Evolutionary conservation across 1,140 invertebrate species (phyloP), one percentile per base, ranked within the genome.

Genomic region (Hylaeus anthracinus): DNA sequence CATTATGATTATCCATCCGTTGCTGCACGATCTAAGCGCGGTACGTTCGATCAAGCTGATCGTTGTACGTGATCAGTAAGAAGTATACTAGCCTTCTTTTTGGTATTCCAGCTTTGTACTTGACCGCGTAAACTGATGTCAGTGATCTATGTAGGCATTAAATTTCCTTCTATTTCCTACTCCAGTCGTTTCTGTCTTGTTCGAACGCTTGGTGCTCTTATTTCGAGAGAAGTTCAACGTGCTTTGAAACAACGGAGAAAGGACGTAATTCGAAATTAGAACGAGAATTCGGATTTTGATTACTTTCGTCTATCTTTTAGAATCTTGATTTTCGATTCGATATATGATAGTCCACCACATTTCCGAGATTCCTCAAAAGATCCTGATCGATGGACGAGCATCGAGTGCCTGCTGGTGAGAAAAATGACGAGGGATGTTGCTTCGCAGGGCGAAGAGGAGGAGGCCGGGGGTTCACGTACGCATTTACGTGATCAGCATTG

Each of bases 401-500:
- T 75, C 65, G 70, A 81, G 58, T 64, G 48, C 67, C 74, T 72
- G 81, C 72, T 71, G 84, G 81, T 69, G 67, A 78, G 79, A 88
- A 88, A 88, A 89, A 86, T 88, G 83, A 81, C 67, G 71, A 83
- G 67, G 79, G 85, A 78, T 72, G 75, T 72, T 76, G 70, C 37
- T 45, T n/a, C 41, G 64, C 43, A 71, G 61, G 55, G 55, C 8
- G 10, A 45, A 48, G 64, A 61, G 45, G 48, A 58, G 15, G 58
- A 53, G 41, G 60, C n/a, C 66, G 72, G 81, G 76, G 79, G 77
- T 88, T 88, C 87, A 85, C 85, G 86, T 86, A 87, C 87, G 82
- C 64, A 69, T 53, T 86, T 90, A 91, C 90, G 90, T 91, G 90
- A 92, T 92, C 91, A 86, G 91, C 90, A 90, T 91, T 89, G 91